Base-by-base conservation (phyloP, 1,140 invertebrate species). In the Drosophila quadrilineata region DNA sequence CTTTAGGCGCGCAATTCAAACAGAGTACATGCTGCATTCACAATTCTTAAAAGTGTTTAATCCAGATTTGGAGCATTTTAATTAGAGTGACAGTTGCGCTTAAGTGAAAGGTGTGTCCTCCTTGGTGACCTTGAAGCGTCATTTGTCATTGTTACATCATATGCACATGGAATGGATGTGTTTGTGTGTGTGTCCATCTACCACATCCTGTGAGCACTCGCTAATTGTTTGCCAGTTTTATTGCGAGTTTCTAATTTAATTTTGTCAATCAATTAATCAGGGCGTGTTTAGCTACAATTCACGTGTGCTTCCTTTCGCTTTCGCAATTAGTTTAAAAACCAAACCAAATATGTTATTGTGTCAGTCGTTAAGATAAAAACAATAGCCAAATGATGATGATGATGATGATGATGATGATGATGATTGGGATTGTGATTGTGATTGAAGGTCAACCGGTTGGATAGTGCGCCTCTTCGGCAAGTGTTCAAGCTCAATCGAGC, bases 251-350 rank as follows among this genome's bases (percentile, higher is more conserved):
- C n/a, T n/a, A n/a, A n/a, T n/a, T n/a, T n/a, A n/a, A n/a, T 28
- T 38, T 66, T 52, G 40, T 52, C 46, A 52, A 57, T 60, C 56
- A 52, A 66, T 66, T 66, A 66, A 66, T 60, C 46, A 38, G 56
- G 63, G 63, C 38, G 56, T 52, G 63, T 45, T 50, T 35, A 24
- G 6, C 17, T 22, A 8, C 26, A 52, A 38, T 26, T 8, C 14
- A 5, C 36, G 2, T 22, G 10, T 3, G 16, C 6, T 9, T 28
- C 19, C n/a, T 40, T 19, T 40, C 5, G 38, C 3, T 17, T 29
- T 59, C n/a, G 38, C 38, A 52, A 45, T 66, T 60, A 52, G 24
- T 26, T 66, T 38, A 53, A 64, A 49, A 46, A 33, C 19, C 35
- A 49, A 38, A 9, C 35, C 24, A 40, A 53, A 40, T 40, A 40